Evolutionary conservation across 1,140 invertebrate species (phyloP).

Genomic region (Triops longicaudatus): DNA sequence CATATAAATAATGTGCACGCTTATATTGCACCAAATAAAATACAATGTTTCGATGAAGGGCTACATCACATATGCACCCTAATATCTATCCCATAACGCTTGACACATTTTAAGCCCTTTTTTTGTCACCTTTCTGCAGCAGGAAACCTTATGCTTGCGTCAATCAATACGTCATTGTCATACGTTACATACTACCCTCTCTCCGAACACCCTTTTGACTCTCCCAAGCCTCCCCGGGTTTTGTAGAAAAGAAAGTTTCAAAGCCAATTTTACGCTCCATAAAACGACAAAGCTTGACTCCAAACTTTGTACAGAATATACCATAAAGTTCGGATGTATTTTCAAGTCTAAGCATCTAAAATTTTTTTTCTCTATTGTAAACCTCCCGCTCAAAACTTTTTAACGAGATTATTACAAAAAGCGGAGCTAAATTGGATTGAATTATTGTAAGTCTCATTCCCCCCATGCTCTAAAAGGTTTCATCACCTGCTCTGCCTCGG

Average conservation of each 20-base stretch:
- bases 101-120: neutral
- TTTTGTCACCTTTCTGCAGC: neutral
- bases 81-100: neutral
- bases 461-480: too few relatives aligned
- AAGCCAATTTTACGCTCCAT: constrained; percentile 8
- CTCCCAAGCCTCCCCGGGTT: neutral
- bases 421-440: neutral
- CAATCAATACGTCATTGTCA: constrained; percentile 12
- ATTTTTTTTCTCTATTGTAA: neutral
- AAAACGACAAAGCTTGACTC: neutral
- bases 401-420: constrained; percentile 5
- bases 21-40: constrained; percentile 27
- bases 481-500: too few relatives aligned
- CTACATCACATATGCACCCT: neutral
- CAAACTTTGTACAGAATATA: neutral
- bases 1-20: constrained; percentile 32
- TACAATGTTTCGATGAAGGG: constrained; percentile 10
- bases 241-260: neutral
- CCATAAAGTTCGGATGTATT: neutral
- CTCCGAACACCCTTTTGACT: too few relatives aligned
- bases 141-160: neutral
- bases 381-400: neutral
- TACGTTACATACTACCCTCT: neutral
- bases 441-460: neutral
- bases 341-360: neutral